phyloP scores from a whole-genome alignment of 2,113 vertebrate species.

The Columba janthina region DNA sequence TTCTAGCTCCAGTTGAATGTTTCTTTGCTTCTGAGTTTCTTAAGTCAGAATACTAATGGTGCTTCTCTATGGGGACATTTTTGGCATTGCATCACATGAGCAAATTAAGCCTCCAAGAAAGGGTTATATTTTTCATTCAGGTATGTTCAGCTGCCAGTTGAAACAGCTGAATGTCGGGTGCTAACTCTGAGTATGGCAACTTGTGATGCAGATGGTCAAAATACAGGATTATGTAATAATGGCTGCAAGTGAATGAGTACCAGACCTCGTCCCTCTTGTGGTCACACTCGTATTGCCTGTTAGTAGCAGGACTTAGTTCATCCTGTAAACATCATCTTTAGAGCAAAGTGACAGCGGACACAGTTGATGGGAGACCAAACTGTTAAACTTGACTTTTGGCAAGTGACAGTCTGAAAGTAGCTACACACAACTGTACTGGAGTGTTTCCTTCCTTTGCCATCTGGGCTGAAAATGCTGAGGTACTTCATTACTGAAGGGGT shows the following conservation, averaged over 20 bases:
- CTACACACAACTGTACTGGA: background rate
- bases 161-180: background rate
- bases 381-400: background rate
- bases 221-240: background rate
- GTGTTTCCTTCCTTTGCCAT: background rate
- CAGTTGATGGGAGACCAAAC: background rate
- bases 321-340: background rate
- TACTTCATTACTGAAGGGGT: background rate
- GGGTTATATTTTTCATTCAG: background rate
- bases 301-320: background rate
- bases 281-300: background rate
- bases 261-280: background rate
- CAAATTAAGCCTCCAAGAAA: background rate
- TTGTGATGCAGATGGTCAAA: background rate
- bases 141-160: background rate
- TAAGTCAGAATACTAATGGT: background rate
- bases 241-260: background rate
- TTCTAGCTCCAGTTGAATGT: rapidly evolving
- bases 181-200: background rate
- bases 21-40: background rate
- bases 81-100: rapidly evolving
- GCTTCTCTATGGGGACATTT: background rate
- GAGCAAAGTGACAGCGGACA: background rate
- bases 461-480: background rate
- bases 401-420: background rate